Conservation (phyloP, 2,797 vertebrate species). For the Tarsius wallacei region DNA sequence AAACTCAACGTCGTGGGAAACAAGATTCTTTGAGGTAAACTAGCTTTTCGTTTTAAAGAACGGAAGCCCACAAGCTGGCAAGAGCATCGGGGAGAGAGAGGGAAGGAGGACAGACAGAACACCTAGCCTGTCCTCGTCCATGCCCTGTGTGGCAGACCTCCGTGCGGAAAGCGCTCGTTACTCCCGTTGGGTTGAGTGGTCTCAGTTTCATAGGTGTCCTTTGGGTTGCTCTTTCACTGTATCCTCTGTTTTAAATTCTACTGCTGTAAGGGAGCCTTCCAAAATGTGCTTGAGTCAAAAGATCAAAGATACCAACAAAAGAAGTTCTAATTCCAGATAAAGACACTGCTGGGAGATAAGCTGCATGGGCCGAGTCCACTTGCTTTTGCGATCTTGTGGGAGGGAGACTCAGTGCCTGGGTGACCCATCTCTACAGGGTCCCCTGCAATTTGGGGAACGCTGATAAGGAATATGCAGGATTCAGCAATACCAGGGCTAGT, state of each 20-base stretch:
- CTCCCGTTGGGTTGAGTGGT: slow-evolving; percentile 62
- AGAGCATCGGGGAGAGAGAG: slow-evolving; percentile 11
- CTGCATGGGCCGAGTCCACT: neutral
- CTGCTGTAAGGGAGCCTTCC: slow-evolving; percentile 67
- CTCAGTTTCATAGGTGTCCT: slow-evolving; percentile 18
- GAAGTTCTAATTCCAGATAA: slow-evolving; percentile 2
- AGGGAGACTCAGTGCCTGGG: neutral
- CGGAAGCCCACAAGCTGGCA: slow-evolving; percentile 70
- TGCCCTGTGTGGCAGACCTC: slow-evolving; percentile 57
- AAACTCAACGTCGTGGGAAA: slow-evolving; percentile 86
- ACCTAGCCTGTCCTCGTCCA: slow-evolving; percentile 19
- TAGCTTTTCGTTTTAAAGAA: slow-evolving; percentile 87
- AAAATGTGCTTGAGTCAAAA: slow-evolving; percentile 58
- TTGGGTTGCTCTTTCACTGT: slow-evolving; percentile 49
- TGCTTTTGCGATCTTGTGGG: neutral
- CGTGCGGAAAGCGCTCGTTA: neutral
- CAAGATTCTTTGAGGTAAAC: slow-evolving; percentile 90
- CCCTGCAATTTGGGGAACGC: neutral
- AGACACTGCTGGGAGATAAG: neutral
- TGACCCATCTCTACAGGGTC: neutral
- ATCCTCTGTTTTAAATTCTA: slow-evolving; percentile 75
- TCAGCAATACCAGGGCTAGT: neutral
- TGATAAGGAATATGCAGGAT: neutral
- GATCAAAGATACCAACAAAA: slow-evolving; percentile 45
- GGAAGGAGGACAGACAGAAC: slow-evolving; percentile 67